Conservation (phyloP, 2,797 vertebrate species). For the Acanthis flammea region DNA sequence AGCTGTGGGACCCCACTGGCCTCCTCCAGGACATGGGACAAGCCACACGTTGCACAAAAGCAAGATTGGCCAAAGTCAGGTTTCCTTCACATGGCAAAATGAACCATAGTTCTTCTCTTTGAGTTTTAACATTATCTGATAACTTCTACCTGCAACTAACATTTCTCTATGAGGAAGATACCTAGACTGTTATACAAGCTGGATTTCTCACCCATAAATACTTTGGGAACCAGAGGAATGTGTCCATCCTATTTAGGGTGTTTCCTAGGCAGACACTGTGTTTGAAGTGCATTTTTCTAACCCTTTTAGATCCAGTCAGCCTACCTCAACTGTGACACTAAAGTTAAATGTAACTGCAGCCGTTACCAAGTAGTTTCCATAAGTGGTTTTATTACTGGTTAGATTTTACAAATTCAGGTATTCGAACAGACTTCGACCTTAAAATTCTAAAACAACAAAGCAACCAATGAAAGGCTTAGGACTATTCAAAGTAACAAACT, state of each 20-base stretch:
- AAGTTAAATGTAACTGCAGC: conserved; percentile 29
- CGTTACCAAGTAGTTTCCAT: conserved; percentile 71
- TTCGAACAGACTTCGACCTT: conserved; percentile 79
- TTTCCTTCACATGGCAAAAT: background rate
- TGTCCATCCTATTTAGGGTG: background rate
- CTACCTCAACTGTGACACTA: conserved; percentile 10
- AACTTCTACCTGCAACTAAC: conserved; percentile 17
- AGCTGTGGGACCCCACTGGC: accelerated
- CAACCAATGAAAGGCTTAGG: conserved; percentile 76
- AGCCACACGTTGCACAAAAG: background rate
- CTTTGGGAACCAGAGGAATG: background rate
- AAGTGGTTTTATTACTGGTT: conserved; percentile 84
- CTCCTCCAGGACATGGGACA: background rate
- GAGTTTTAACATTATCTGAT: background rate
- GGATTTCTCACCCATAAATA: background rate
- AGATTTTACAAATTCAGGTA: conserved; percentile 84
- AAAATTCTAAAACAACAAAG: conserved; percentile 84
- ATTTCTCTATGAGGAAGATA: background rate
- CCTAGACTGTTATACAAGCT: background rate
- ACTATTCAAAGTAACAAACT: conserved; percentile 83
- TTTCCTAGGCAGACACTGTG: conserved; percentile 11
- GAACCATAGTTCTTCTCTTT: background rate
- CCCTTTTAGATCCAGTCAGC: background rate
- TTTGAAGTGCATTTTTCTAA: conserved; percentile 24
- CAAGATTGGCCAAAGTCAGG: background rate